Percentiles rank a stretch among this genome's conserved stretches.
These are phyloP conservation scores for Glossophaga mutica DNA, from an alignment of 2,797 vertebrate genomes.

Conservation along the genomic window DNA sequence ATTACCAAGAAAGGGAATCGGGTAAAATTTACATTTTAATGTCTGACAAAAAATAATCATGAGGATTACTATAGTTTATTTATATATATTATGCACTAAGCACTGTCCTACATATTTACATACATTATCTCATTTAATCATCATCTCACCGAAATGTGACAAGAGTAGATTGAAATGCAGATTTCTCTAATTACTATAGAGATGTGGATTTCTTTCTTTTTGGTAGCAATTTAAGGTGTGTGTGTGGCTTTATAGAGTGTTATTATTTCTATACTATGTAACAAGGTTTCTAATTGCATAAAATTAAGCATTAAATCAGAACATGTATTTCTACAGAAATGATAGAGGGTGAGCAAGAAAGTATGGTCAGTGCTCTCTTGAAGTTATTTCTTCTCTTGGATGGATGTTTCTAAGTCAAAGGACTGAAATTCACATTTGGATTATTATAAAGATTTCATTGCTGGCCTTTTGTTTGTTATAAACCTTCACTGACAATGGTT, in stretches of 20 bases:
- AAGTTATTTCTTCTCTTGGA: neutral
- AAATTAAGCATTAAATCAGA: neutral
- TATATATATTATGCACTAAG: neutral
- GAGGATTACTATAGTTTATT: neutral
- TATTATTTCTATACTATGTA: neutral
- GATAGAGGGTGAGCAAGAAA: neutral
- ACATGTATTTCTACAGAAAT: neutral
- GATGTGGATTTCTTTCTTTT: neutral
- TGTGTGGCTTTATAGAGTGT: neutral
- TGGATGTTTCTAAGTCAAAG: neutral
- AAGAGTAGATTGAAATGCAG: constrained; percentile 23
- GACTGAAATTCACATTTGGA: neutral
- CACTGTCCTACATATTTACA: neutral
- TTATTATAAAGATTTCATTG: neutral
- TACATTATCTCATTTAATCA: constrained; percentile 5
- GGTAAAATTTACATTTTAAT: constrained; percentile 72
- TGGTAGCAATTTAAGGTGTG: neutral
- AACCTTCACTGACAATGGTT: neutral
- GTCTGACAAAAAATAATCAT: neutral
- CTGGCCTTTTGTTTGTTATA: neutral
- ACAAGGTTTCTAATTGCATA: neutral
- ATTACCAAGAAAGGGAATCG: constrained; percentile 71
- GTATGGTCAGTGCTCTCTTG: neutral
- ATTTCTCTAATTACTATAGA: neutral
- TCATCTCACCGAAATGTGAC: neutral